Evolutionary conservation across 2,797 vertebrate genomes (phyloP).

Genomic region (Enteromius paludinosus): DNA sequence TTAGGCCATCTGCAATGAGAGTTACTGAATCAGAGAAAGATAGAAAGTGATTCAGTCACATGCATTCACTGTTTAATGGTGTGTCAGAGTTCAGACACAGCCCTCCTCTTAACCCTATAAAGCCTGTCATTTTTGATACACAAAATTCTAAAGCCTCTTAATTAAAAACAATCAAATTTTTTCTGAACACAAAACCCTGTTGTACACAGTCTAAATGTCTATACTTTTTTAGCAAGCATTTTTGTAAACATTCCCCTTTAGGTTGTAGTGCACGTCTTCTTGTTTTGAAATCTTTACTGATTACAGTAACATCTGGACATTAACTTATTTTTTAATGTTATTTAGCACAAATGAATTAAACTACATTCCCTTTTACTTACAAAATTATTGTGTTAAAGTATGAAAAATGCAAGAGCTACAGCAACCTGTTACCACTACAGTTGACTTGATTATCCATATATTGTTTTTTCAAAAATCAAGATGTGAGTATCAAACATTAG

Average conservation of each 20-base stretch:
- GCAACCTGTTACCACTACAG: not conserved
- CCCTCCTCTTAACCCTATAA: not conserved
- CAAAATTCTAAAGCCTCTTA: not conserved
- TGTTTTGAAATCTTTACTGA: not conserved
- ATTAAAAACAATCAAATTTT: not conserved
- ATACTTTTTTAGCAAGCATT: not conserved
- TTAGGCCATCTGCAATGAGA: not conserved
- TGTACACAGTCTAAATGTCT: not conserved
- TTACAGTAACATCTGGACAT: not conserved
- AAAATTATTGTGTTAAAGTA: not conserved
- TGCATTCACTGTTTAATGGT: conserved; percentile 2
- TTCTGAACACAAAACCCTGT: not conserved
- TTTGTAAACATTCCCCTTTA: not conserved
- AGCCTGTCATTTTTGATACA: not conserved
- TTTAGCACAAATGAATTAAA: not conserved
- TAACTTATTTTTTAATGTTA: not conserved
- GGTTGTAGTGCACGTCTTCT: not conserved
- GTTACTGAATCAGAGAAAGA: not conserved
- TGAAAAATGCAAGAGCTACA: not conserved
- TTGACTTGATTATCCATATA: not conserved
- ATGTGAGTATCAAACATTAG: not conserved
- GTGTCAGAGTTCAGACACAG: not conserved
- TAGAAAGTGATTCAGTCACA: conserved; percentile 8
- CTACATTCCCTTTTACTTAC: not conserved
- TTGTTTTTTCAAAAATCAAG: not conserved